Conservation (phyloP, 35 echinoderm and acorn worm genomes). For the Acanthaster planci region DNA sequence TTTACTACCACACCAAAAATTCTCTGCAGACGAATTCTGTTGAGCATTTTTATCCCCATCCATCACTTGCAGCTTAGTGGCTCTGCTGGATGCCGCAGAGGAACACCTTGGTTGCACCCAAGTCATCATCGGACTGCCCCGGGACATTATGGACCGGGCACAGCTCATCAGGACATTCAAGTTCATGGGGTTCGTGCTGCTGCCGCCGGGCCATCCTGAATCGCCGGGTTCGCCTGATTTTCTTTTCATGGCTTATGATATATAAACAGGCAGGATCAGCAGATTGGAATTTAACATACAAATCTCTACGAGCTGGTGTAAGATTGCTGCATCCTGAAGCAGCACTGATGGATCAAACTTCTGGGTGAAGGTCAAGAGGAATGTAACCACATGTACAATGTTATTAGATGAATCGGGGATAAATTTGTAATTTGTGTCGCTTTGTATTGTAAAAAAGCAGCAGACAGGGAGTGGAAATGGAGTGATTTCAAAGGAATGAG, state of each 20-base stretch:
- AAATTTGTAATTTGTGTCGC: too few species aligned
- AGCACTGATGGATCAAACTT: too few species aligned
- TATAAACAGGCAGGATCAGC: slow-evolving; percentile 2
- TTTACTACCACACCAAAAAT: not conserved
- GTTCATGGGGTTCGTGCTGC: slow-evolving; percentile 60
- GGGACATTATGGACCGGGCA: slow-evolving; percentile 48
- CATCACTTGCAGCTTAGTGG: slow-evolving; percentile 67
- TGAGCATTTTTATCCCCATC: too few species aligned
- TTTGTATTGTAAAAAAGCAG: too few species aligned
- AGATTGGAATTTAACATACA: not conserved
- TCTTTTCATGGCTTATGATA: slow-evolving; percentile 62
- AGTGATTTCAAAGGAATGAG: too few species aligned
- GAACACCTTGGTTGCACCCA: slow-evolving; percentile 68
- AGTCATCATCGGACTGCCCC: slow-evolving; percentile 75
- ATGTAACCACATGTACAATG: too few species aligned
- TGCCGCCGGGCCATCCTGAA: slow-evolving; percentile 48
- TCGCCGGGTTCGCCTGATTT: slow-evolving; percentile 26
- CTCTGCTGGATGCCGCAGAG: slow-evolving; percentile 86
- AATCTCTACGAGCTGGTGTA: too few species aligned
- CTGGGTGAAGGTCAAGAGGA: too few species aligned
- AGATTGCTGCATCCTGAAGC: too few species aligned
- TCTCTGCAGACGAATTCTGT: too few species aligned
- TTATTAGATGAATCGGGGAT: too few species aligned
- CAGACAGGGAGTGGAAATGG: too few species aligned
- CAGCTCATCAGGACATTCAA: slow-evolving; percentile 63